Evolutionary conservation across 2,113 vertebrate genomes (phyloP).

Genomic region (Malurus melanocephalus): DNA sequence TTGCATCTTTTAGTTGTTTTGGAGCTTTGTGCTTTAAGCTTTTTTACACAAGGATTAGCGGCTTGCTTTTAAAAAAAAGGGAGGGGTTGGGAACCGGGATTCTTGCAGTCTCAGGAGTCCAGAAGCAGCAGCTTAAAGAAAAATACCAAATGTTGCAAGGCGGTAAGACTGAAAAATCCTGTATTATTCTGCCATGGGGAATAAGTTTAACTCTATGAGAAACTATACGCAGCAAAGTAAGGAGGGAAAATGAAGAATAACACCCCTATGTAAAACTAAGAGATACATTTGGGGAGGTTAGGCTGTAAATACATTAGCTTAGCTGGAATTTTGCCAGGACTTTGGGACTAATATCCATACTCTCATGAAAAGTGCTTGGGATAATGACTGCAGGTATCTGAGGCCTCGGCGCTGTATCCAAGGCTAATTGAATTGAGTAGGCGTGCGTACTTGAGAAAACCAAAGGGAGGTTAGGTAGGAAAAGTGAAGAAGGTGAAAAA

Average conservation of each 20-base stretch:
- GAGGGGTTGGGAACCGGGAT: background rate
- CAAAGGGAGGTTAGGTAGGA: constrained; percentile 20
- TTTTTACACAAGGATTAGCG: constrained; percentile 43
- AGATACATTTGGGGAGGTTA: constrained; percentile 19
- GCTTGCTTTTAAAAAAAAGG: constrained; percentile 6
- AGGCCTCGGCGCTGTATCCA: constrained; percentile 9
- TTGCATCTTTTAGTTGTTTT: constrained; percentile 36
- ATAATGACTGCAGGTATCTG: constrained; percentile 47
- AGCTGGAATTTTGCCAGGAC: constrained; percentile 54
- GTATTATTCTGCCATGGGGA: constrained; percentile 1
- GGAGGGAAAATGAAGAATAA: constrained; percentile 14
- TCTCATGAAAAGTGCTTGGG: constrained; percentile 53
- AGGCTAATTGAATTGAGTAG: constrained; percentile 63
- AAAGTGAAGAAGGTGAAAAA: constrained; percentile 45
- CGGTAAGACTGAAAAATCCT: background rate
- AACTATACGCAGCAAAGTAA: background rate
- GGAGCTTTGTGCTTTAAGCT: constrained; percentile 41
- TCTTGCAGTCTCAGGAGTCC: constrained; percentile 40
- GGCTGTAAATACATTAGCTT: constrained; percentile 43
- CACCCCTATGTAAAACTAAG: constrained; percentile 25
- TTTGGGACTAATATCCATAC: constrained; percentile 56
- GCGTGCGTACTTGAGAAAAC: constrained; percentile 7
- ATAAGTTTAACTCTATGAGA: constrained; percentile 14
- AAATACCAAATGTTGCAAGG: constrained; percentile 36
- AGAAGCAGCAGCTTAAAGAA: constrained; percentile 42